phyloP scores from a whole-genome alignment of 2,113 vertebrate genomes.

The Austrofundulus limnaeus region DNA sequence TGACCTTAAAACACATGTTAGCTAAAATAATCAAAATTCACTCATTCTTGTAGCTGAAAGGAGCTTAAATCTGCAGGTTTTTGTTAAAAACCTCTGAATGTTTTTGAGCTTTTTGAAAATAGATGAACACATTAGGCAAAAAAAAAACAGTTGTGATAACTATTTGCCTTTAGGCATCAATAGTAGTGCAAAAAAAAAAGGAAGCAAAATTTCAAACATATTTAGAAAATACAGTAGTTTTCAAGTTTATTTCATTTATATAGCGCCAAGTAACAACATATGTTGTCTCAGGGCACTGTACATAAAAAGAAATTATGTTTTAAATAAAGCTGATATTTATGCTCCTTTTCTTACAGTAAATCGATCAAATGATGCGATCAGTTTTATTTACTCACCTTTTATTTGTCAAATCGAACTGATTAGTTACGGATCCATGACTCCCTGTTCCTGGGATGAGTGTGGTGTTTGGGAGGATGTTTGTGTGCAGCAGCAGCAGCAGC shows the following conservation, averaged over 20 bases:
- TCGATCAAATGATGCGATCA: not conserved
- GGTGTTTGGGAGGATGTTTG: constrained; percentile 10
- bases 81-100: not conserved
- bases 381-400: constrained; percentile 31
- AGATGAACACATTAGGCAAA: not conserved
- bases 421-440: not conserved
- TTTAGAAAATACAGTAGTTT: not conserved
- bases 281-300: too few relatives aligned
- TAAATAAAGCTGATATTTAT: too few relatives aligned
- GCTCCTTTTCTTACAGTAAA: not conserved
- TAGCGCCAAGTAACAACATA: too few relatives aligned
- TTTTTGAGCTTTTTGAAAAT: not conserved
- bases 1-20: too few relatives aligned
- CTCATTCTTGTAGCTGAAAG: not conserved
- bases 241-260: too few relatives aligned
- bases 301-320: too few relatives aligned
- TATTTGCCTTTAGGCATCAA: not conserved
- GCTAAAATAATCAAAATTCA: not conserved
- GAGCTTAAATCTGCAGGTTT: not conserved
- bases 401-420: constrained; percentile 1
- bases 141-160: not conserved
- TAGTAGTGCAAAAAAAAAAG: not conserved
- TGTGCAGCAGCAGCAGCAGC: not conserved
- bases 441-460: not conserved
- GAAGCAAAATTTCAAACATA: not conserved